These are phyloP conservation scores for Nicator chloris DNA, from an alignment of 2,113 vertebrate genomes.

Conservation along the genomic window DNA sequence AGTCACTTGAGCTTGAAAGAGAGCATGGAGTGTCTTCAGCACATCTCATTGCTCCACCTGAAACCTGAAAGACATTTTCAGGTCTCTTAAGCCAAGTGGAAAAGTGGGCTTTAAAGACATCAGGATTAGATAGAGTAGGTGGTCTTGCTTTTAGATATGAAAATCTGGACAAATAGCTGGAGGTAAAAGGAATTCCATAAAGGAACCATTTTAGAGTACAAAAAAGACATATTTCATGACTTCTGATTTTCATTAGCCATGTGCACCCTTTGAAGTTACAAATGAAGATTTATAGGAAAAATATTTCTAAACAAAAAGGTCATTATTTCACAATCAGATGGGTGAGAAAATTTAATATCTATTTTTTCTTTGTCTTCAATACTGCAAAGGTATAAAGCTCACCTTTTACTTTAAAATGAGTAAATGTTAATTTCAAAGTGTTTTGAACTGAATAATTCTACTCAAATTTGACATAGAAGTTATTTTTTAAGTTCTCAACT, in stretches of 20 bases:
- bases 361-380: neutral
- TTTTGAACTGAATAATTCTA: neutral
- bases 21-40: neutral
- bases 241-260: neutral
- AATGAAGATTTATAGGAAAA: neutral
- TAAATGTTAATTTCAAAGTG: neutral
- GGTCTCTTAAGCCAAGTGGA: neutral
- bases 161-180: neutral
- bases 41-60: neutral
- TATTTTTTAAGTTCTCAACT: neutral
- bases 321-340: neutral
- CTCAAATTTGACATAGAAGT: neutral
- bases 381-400: neutral
- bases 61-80: neutral
- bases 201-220: neutral
- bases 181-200: rapidly evolving
- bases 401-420: neutral
- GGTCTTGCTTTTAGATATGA: neutral
- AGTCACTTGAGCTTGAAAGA: neutral
- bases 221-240: neutral
- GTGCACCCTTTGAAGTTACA: neutral
- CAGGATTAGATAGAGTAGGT: neutral
- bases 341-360: neutral
- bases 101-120: neutral
- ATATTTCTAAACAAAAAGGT: neutral